A percentile compares a stretch with the other conserved stretches of the same genome.
Conservation (phyloP, 2,113 vertebrate genomes). For the Baryphthengus martii region DNA sequence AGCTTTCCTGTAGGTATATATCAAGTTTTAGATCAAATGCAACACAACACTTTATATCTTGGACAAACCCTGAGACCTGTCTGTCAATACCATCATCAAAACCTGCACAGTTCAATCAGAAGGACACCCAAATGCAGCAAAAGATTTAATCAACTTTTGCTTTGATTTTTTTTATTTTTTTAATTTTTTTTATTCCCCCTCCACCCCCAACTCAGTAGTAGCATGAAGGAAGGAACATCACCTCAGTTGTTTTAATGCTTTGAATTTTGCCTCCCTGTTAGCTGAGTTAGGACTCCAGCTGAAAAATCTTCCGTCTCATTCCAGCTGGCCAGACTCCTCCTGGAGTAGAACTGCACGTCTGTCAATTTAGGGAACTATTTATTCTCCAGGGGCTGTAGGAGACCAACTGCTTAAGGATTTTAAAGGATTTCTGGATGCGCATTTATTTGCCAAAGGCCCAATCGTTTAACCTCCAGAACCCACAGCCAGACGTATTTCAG, state of each 20-base stretch:
- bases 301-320: background rate
- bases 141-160: slow-evolving; percentile 3
- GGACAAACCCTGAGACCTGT: background rate
- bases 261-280: background rate
- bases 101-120: background rate
- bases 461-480: background rate
- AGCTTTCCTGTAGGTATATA: no score
- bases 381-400: background rate
- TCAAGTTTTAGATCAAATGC: background rate
- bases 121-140: background rate
- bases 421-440: background rate
- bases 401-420: background rate
- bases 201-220: rapidly evolving
- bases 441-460: background rate
- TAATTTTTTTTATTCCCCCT: no score
- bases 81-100: background rate
- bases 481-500: background rate
- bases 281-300: background rate
- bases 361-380: background rate
- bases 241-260: background rate
- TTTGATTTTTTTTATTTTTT: background rate
- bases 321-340: background rate
- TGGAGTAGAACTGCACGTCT: background rate
- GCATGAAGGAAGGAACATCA: background rate
- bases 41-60: background rate